phyloP scores from a whole-genome alignment of 2,113 vertebrate genomes.

The Thymallus thymallus region DNA sequence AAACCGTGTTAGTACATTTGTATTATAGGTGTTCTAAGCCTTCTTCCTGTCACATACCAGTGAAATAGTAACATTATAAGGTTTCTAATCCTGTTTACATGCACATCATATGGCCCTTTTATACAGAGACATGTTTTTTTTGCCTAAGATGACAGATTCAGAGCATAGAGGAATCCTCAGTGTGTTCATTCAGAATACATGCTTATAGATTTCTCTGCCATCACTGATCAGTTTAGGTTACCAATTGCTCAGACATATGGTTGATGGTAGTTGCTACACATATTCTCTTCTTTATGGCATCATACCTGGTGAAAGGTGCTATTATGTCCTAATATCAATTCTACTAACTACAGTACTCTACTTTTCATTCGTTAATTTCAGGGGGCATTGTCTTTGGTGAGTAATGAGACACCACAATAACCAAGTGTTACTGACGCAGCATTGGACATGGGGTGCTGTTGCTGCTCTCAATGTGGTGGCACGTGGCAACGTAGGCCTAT shows the following conservation, averaged over 20 bases:
- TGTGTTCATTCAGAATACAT: not conserved
- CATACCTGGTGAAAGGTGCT: conserved; percentile 32
- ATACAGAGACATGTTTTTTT: not conserved
- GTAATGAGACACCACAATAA: conserved; percentile 9
- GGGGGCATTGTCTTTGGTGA: conserved; percentile 2
- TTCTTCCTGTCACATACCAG: not conserved
- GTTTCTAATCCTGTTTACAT: not conserved
- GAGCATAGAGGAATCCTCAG: not conserved
- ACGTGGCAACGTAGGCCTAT: not conserved
- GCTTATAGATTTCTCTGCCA: conserved; percentile 17
- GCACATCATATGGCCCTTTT: not conserved
- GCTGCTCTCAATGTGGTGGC: conserved; percentile 1
- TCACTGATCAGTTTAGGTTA: conserved; percentile 26
- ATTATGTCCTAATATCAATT: conserved; percentile 18
- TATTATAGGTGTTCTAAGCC: not conserved
- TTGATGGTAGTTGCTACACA: conserved; percentile 3
- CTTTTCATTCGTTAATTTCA: conserved; percentile 17
- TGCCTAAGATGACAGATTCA: not conserved
- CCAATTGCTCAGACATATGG: conserved; percentile 7
- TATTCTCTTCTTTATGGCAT: conserved; percentile 22
- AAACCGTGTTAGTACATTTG: not conserved
- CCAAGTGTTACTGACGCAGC: conserved; percentile 15
- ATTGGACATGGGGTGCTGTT: conserved; percentile 1
- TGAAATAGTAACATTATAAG: not conserved
- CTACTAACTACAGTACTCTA: conserved; percentile 28